phyloP scores from a whole-genome alignment of 2,797 vertebrate genomes.

The Cyprinodon diabolis region DNA sequence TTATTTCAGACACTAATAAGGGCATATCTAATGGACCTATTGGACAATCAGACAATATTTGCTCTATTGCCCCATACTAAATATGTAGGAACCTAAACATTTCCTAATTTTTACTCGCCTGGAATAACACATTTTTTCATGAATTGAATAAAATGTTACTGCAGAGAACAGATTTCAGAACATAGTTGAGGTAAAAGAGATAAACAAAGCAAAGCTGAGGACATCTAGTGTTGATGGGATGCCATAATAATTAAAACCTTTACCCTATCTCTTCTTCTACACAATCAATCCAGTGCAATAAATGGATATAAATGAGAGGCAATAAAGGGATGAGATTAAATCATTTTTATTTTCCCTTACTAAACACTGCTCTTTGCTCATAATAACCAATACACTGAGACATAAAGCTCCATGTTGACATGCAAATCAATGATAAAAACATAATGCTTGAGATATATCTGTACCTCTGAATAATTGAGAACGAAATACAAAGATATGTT shows the following conservation, averaged over 20 bases:
- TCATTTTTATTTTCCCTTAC: slow-evolving; percentile 66
- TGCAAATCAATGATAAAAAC: slow-evolving; percentile 11
- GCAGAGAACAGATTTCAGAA: slow-evolving; percentile 26
- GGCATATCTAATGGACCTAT: background rate
- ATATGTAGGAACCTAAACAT: slow-evolving; percentile 13
- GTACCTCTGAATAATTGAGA: slow-evolving; percentile 2
- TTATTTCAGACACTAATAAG: background rate
- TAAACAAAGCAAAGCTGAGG: slow-evolving; percentile 43
- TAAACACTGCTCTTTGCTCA: slow-evolving; percentile 51
- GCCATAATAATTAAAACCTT: slow-evolving; percentile 61
- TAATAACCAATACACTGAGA: slow-evolving; percentile 44
- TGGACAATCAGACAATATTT: background rate
- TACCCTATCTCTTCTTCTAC: slow-evolving; percentile 43
- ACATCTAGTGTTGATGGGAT: slow-evolving; percentile 63
- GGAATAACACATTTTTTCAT: slow-evolving; percentile 13
- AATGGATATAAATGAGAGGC: slow-evolving; percentile 70
- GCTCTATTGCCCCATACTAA: too few species aligned
- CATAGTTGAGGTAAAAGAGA: slow-evolving; percentile 28
- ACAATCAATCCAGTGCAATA: slow-evolving; percentile 54
- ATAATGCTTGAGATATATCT: slow-evolving; percentile 22
- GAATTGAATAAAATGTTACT: slow-evolving; percentile 13
- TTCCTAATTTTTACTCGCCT: slow-evolving; percentile 9
- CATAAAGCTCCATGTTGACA: slow-evolving; percentile 27
- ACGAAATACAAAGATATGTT: slow-evolving; percentile 9
- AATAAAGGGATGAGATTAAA: slow-evolving; percentile 73